Base-by-base conservation (phyloP, 2,888 invertebrate species). In the Cryptocephalus moraei region DNA sequence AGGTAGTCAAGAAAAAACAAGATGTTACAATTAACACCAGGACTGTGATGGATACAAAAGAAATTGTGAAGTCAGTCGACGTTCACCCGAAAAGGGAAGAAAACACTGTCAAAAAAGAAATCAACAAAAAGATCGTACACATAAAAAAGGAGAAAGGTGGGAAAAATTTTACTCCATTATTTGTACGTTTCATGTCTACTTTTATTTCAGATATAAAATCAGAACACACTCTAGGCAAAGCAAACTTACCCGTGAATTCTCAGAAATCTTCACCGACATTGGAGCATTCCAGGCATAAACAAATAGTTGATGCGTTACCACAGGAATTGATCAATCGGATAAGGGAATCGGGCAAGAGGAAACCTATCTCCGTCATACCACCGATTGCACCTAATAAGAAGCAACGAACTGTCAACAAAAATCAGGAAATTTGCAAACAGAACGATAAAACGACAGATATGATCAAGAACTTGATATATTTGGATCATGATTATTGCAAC, bases 401-500 rank as follows among this genome's bases (percentile, higher is more conserved):
- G 11, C 22, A 32, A n/a, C 36, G 36, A 11, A 36, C 36, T 12
- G 36, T 12, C 36, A 22, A 4, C 22, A 22, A 22, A 22, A 22
- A 22, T 22, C 22, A 22, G 22, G 22, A 22, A 22, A 6, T 22
- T 22, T 22, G 22, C 22, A 22, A 22, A 22, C 22, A 22, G 6
- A 22, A 22, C 6, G 6, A 22, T 22, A n/a, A 12, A 36, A 36
- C 36, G 3, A 36, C 12, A 11, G 36, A 36, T 11, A 12, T 36
- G 6, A 36, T 36, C n/a, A n/a, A n/a, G 11, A 36, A 47, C 45
- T 10, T 13, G 11, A 50, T 76, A 8, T 72, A 73, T 36, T 60
- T 76, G 49, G 81, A 81, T 62, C 81, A 81, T 58, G 77, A 78
- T 64, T 81, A 81, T 57, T 79, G 79, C 56, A 61, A 57, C 13